Conservation (phyloP, 92 coral and sea anemone species). For the Scolanthus callimorphus region DNA sequence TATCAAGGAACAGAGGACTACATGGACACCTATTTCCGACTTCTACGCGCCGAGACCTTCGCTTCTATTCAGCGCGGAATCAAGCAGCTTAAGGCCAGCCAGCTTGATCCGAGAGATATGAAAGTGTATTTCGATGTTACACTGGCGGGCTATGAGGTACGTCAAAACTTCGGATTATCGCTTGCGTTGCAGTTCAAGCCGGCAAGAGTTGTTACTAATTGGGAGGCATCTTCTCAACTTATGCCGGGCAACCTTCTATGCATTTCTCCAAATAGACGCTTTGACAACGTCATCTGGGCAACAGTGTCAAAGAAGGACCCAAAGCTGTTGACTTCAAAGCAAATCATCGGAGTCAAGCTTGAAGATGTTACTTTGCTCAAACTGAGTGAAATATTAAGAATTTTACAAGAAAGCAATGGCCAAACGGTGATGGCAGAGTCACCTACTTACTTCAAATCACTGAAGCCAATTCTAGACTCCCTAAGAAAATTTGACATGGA, state of each 20-base stretch:
- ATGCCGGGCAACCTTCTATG: conserved; percentile 28
- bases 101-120: conserved; percentile 25
- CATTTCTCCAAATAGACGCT: conserved; percentile 11
- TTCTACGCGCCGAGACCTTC: conserved; percentile 29
- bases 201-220: conserved; percentile 11
- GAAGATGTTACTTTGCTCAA: conserved; percentile 2
- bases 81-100: conserved; percentile 13
- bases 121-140: conserved; percentile 16
- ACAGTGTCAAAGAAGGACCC: conserved; percentile 20
- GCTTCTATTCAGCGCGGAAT: conserved; percentile 24
- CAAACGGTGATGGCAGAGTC: conserved; percentile 26
- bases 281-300: conserved; percentile 30
- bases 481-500: conserved; percentile 20
- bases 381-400: conserved; percentile 3
- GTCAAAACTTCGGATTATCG: conserved; percentile 10
- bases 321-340: conserved; percentile 4
- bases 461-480: conserved; percentile 13
- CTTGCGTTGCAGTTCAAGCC: conserved; percentile 22
- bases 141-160: conserved; percentile 12
- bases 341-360: conserved; percentile 17
- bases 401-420: conserved; percentile 17
- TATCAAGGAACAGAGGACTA: conserved; percentile 16
- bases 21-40: conserved; percentile 37
- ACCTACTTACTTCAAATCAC: conserved; percentile 24
- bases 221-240: conserved; percentile 29